A percentile compares a stretch with the other conserved stretches of the same genome.
Evolutionary conservation across 2,888 invertebrate genomes (phyloP).

Genomic region (Lasioglossum marginatum): DNA sequence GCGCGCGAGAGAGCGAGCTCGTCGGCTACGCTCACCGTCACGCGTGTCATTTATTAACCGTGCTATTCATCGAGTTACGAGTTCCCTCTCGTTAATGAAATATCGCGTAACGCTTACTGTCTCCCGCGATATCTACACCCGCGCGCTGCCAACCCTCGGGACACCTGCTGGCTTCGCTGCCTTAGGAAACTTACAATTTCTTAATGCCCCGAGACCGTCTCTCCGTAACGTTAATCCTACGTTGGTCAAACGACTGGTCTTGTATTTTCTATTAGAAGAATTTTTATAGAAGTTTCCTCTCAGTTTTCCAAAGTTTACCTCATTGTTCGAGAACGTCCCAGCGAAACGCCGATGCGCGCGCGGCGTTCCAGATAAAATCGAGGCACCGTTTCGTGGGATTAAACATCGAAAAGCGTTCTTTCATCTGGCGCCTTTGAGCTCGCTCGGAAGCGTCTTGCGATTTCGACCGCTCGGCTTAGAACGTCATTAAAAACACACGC

Average conservation of each 20-base stretch:
- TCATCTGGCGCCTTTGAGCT: conserved; percentile 1
- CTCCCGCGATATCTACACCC: conserved; percentile 19
- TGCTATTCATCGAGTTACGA: conserved; percentile 52
- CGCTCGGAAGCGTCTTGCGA: conserved; percentile 9
- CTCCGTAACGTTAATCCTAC: background rate
- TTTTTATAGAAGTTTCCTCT: background rate
- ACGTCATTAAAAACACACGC: conserved; percentile 37
- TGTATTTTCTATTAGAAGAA: background rate
- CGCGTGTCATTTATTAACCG: conserved; percentile 51
- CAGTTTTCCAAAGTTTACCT: background rate
- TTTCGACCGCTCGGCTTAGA: background rate
- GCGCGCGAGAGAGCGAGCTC: conserved; percentile 22
- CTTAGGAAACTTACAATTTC: background rate
- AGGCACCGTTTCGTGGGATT: conserved; percentile 22
- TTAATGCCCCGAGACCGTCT: background rate
- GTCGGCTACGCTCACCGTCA: conserved; percentile 46
- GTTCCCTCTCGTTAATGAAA: conserved; percentile 48
- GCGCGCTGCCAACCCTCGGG: background rate
- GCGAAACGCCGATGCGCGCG: background rate
- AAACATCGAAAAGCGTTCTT: conserved; percentile 30
- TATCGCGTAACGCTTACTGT: conserved; percentile 43
- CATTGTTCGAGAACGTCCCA: background rate
- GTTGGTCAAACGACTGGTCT: background rate
- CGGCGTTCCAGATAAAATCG: conserved; percentile 5
- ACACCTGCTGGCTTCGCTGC: background rate